Evolutionary conservation across 2,113 vertebrate genomes (phyloP).

Genomic region (Orthonyx spaldingii): DNA sequence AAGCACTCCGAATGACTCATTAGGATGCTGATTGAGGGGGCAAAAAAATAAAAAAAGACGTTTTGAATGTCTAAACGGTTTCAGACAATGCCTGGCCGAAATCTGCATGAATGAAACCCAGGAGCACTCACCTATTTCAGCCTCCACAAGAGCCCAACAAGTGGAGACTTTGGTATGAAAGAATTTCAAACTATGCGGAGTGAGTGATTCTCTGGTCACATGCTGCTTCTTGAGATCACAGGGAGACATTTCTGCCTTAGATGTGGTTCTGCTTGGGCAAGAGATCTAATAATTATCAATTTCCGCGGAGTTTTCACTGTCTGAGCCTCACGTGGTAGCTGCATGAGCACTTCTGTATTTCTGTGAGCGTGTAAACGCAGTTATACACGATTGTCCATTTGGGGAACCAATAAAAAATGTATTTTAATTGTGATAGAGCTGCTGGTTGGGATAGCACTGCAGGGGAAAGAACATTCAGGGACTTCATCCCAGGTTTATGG

Average conservation of each 20-base stretch:
- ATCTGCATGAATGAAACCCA: too few species aligned
- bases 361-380: fast-evolving
- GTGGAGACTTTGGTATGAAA: not conserved
- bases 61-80: too few species aligned
- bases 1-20: not conserved
- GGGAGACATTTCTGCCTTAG: not conserved
- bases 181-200: not conserved
- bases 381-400: fast-evolving
- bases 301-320: not conserved
- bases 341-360: not conserved
- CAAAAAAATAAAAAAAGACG: not conserved
- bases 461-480: not conserved
- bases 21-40: not conserved
- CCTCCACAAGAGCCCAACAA: not conserved
- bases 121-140: not conserved
- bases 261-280: not conserved
- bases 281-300: too few species aligned
- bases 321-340: not conserved
- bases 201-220: not conserved
- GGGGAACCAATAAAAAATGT: not conserved
- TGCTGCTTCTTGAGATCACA: not conserved
- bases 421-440: fast-evolving
- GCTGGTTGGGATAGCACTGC: not conserved
- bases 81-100: too few species aligned
- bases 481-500: fast-evolving